Percentiles rank a stretch among this genome's conserved stretches.
phyloP scores from a whole-genome alignment of 2,113 vertebrate species.

The Pogona vitticeps region DNA sequence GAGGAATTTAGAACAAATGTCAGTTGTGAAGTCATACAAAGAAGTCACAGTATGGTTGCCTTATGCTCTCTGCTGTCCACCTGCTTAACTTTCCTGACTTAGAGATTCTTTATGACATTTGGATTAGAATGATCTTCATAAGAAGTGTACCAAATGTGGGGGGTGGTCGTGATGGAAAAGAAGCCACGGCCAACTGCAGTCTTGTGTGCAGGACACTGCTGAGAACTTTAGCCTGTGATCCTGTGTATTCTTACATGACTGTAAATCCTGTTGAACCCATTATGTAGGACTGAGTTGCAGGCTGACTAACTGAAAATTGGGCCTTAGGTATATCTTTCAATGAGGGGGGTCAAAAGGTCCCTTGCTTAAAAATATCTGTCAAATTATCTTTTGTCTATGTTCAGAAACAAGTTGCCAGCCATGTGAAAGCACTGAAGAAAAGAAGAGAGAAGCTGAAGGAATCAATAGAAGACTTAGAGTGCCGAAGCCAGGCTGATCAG shows the following conservation, averaged over 20 bases:
- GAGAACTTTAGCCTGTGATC: neutral
- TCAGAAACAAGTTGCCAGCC: neutral
- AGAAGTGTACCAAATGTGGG: too few relatives aligned
- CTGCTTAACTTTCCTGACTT: neutral
- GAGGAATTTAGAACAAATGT: neutral
- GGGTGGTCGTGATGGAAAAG: too few relatives aligned
- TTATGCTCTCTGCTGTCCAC: neutral
- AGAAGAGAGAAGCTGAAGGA: slow-evolving; percentile 5
- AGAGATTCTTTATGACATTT: neutral
- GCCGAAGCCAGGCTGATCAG: slow-evolving; percentile 1
- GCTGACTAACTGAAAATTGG: neutral
- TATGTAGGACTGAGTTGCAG: neutral
- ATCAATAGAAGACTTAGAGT: neutral
- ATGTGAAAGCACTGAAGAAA: slow-evolving; percentile 9
- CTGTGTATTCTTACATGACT: neutral
- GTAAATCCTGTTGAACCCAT: neutral
- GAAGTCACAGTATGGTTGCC: neutral
- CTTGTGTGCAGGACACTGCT: neutral
- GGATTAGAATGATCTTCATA: neutral
- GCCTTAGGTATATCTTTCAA: neutral
- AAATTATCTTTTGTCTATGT: neutral
- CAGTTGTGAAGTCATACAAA: neutral
- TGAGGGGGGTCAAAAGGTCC: neutral
- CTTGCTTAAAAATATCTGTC: neutral
- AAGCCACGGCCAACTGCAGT: neutral